Evolutionary conservation across 30 jellyfish, hydroid and myxozoan genomes (phyloP), one percentile per base, ranked within the genome.

Genomic region (Aurelia aurita): DNA sequence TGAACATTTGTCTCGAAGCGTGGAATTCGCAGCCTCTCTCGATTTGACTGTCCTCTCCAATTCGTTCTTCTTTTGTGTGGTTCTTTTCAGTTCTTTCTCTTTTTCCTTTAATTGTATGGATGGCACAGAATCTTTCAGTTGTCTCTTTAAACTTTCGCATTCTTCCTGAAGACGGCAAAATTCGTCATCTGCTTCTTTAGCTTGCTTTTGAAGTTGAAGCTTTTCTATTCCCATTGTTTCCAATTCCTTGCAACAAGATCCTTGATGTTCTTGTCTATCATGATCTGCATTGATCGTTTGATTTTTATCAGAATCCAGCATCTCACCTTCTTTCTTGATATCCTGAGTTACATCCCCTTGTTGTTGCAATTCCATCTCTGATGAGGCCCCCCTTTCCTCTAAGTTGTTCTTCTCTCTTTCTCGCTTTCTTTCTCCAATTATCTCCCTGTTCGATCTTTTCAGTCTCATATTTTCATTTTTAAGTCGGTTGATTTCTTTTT

Each of bases 101-200:
- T 67, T 67, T 34, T 67, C 59, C 29, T 67, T 57, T 29, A 32
- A 67, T 32, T 67, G 8, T 6, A 32, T 13, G 20, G 35, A 23
- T 8, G 47, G 20, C 79, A 67, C 58, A 5, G 79, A 13, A 29
- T 67, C 79, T 32, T 67, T 25, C 23, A 15, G 68, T 70, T 70
- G 67, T 22, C 67, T 55, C 29, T 55, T 55, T 55, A 22, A n/a
- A 13, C 29, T 55, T 19, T n/a, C 12, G 29, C 25, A 55, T 55
- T 55, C 67, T 22, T 55, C 67, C 13, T 55, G 67, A 13, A 55
- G 67, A 22, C 28, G 4, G 25, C 29, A n/a, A 19, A 55, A 10
- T 55, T 55, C 67, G 51, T 39, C 16, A 7, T 15, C 51, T 1
- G 51, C 16, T 39, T 39, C 51, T 39, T 39, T 14, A 39, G 13